Conservation (phyloP, 2,113 vertebrate species). For the Ceuthmochares aereus region DNA sequence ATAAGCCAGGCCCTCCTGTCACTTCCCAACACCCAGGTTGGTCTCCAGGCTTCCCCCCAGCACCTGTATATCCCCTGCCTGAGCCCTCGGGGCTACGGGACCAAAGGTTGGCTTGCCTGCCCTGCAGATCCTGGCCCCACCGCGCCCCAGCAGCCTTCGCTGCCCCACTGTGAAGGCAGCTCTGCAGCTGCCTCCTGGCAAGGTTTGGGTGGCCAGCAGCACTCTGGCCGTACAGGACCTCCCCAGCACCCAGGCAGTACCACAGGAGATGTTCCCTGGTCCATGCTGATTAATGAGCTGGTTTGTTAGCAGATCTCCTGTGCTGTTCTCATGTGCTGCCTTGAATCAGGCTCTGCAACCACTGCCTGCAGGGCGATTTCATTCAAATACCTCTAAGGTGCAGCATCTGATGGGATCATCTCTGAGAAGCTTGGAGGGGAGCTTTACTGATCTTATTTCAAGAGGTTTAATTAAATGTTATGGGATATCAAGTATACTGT, state of each 20-base stretch:
- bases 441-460: conserved; percentile 47
- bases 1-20: fast-evolving
- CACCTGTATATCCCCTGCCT: fast-evolving
- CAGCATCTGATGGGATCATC: not conserved
- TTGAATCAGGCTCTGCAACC: not conserved
- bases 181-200: fast-evolving
- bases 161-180: not conserved
- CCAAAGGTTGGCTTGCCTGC: fast-evolving
- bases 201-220: too few relatives aligned
- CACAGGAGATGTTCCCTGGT: fast-evolving
- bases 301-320: not conserved
- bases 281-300: fast-evolving
- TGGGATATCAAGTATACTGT: conserved; percentile 47
- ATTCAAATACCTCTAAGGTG: not conserved
- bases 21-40: not conserved
- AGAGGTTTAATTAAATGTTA: conserved; percentile 74
- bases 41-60: not conserved
- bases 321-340: fast-evolving
- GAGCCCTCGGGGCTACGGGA: not conserved
- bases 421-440: conserved; percentile 19
- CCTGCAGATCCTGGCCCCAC: not conserved
- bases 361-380: not conserved
- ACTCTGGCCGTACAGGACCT: fast-evolving
- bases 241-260: fast-evolving
- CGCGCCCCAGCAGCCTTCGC: not conserved